Percentiles rank a stretch among this genome's conserved stretches.
Evolutionary conservation across 2,113 vertebrate genomes (phyloP).

Genomic region (Bucco capensis): DNA sequence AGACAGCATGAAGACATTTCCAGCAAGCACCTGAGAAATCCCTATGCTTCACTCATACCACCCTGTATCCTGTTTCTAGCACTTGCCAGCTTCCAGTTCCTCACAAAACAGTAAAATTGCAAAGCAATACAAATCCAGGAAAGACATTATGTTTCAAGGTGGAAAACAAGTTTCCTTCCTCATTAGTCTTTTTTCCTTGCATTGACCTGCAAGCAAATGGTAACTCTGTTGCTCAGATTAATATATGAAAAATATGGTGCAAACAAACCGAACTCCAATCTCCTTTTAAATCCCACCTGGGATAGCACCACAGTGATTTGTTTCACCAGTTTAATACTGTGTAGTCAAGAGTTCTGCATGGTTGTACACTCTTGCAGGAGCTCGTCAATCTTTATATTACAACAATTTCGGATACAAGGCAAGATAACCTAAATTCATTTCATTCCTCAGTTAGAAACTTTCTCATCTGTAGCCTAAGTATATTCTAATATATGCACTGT

Average conservation of each 20-base stretch:
- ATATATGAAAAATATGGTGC: not conserved
- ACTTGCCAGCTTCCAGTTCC: not conserved
- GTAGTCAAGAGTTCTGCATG: not conserved
- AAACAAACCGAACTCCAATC: not conserved
- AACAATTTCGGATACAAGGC: not conserved
- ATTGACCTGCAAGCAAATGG: not conserved
- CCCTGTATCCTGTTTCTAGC: constrained; percentile 3
- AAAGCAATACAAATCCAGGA: not conserved
- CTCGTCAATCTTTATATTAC: not conserved
- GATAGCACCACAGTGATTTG: not conserved
- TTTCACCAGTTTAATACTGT: not conserved
- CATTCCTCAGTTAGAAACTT: not conserved
- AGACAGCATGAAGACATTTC: not conserved
- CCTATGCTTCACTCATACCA: not conserved
- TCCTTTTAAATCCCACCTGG: not conserved
- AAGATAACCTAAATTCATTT: not conserved
- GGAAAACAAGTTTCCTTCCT: not conserved
- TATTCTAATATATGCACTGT: not conserved
- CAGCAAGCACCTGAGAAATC: constrained; percentile 10
- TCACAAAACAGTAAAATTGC: not conserved
- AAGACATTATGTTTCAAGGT: not conserved
- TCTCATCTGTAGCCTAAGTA: not conserved
- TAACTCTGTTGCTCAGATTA: not conserved
- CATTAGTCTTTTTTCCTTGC: not conserved
- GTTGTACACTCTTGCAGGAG: not conserved